Evolutionary conservation across 2,888 invertebrate genomes (phyloP).

Genomic region (Ceratothoa steindachneri): DNA sequence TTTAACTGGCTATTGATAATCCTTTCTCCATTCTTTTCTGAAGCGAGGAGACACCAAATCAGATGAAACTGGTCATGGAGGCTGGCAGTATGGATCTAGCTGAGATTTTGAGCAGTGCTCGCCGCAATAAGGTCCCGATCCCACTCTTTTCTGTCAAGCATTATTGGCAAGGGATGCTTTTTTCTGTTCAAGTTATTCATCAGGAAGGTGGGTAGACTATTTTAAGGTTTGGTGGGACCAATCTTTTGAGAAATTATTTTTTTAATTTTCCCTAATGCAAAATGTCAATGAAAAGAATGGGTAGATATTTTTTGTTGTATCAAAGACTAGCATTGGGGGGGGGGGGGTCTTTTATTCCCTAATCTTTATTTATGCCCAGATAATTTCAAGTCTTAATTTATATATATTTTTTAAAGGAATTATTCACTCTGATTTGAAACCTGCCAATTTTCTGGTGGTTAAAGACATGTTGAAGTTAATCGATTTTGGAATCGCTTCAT

Average conservation of each 20-base stretch:
- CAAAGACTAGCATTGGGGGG: not conserved
- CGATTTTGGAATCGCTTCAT: constrained; percentile 93
- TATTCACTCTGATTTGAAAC: constrained; percentile 94
- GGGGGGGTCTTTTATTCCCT: not conserved
- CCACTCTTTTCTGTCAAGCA: constrained; percentile 61
- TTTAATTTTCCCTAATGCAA: not conserved
- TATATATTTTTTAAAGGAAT: constrained; percentile 62
- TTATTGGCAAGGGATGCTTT: constrained; percentile 92
- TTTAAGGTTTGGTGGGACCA: not conserved
- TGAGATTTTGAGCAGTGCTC: constrained; percentile 63
- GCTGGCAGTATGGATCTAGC: constrained; percentile 86
- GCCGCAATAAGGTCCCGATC: constrained; percentile 23
- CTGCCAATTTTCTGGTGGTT: constrained; percentile 89
- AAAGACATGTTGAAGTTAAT: constrained; percentile 84
- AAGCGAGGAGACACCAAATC: constrained; percentile 50
- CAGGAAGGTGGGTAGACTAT: constrained; percentile 64
- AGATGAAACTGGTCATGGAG: constrained; percentile 84
- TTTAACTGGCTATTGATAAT: too few species aligned
- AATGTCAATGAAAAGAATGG: too few species aligned
- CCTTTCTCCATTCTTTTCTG: not conserved
- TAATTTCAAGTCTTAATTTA: not conserved
- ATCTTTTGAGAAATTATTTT: not conserved
- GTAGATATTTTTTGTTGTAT: not conserved
- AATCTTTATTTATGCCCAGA: not conserved
- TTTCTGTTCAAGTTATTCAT: constrained; percentile 85